phyloP scores from a whole-genome alignment of 2,113 vertebrate species.

The Dasyornis broadbenti region DNA sequence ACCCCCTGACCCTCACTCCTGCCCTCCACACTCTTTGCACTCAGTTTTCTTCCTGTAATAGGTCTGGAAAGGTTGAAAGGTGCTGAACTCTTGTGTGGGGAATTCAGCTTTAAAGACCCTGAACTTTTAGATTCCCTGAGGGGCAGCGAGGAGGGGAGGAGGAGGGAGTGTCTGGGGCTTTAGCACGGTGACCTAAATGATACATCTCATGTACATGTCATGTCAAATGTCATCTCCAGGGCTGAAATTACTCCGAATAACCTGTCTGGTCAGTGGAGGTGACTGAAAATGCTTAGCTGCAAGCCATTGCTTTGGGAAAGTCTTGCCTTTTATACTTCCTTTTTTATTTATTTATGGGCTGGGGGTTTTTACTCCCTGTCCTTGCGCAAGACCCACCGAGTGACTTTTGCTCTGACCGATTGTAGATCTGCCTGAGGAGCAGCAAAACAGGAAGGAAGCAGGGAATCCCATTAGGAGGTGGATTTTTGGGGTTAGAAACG shows the following conservation, averaged over 20 bases:
- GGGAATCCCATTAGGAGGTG: not conserved
- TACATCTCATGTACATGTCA: slow-evolving; percentile 55
- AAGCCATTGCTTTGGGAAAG: slow-evolving; percentile 10
- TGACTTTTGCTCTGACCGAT: accelerated
- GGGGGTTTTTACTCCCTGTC: not conserved
- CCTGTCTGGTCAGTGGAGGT: slow-evolving; percentile 46
- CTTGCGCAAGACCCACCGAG: not conserved
- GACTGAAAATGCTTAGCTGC: slow-evolving; percentile 20
- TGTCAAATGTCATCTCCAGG: slow-evolving; percentile 56
- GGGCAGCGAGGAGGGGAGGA: not conserved
- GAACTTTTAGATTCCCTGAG: slow-evolving; percentile 44
- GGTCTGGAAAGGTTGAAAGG: slow-evolving; percentile 58
- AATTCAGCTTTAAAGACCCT: slow-evolving; percentile 57
- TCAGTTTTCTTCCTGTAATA: slow-evolving; percentile 18
- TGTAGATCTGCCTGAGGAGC: not conserved
- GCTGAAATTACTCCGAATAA: slow-evolving; percentile 31
- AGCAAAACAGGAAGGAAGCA: not conserved
- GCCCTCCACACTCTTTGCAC: not conserved
- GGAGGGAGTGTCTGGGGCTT: not conserved
- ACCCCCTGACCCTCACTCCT: not conserved
- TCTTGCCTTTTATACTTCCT: not conserved
- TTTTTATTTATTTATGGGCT: not conserved
- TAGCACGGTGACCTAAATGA: slow-evolving; percentile 53
- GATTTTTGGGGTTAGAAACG: not conserved
- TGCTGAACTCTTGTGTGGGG: slow-evolving; percentile 41